These are phyloP conservation scores for Sternarchorhynchus goeldii DNA, from an alignment of 2,797 vertebrate species.

Conservation along the genomic window DNA sequence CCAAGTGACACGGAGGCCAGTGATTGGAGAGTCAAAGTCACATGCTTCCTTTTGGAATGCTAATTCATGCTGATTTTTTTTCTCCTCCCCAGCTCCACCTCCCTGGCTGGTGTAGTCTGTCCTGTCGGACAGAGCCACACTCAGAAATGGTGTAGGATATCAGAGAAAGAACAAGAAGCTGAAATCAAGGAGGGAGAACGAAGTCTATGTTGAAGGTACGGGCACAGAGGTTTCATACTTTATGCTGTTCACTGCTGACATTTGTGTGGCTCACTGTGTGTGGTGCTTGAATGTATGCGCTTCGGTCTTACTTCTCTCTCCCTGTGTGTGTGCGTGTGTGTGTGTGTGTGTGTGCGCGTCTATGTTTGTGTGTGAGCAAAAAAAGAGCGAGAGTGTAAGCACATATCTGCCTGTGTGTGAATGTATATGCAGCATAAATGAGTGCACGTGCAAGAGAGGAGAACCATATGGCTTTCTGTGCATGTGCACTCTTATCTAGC, in stretches of 20 bases:
- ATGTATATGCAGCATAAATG: slow-evolving; percentile 30
- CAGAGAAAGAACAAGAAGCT: slow-evolving; percentile 55
- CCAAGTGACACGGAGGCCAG: slow-evolving; percentile 27
- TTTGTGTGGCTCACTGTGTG: slow-evolving; percentile 3
- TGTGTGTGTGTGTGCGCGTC: not conserved
- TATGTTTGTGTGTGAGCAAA: slow-evolving; percentile 29
- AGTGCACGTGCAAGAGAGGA: slow-evolving; percentile 27
- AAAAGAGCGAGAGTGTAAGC: not conserved
- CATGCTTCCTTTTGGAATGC: slow-evolving; percentile 61
- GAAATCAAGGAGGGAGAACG: slow-evolving; percentile 49
- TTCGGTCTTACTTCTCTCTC: slow-evolving; percentile 15
- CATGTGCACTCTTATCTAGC: slow-evolving; percentile 22
- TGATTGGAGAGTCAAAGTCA: slow-evolving; percentile 59
- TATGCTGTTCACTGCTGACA: slow-evolving; percentile 26
- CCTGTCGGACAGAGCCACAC: slow-evolving; percentile 54
- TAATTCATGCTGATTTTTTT: slow-evolving; percentile 61
- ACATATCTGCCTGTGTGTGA: slow-evolving; percentile 15
- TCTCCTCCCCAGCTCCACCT: slow-evolving; percentile 53
- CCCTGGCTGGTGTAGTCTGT: slow-evolving; percentile 55
- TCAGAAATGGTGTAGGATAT: slow-evolving; percentile 64
- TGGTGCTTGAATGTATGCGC: not conserved
- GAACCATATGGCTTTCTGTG: slow-evolving; percentile 32
- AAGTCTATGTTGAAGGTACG: slow-evolving; percentile 55
- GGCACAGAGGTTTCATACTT: slow-evolving; percentile 46
- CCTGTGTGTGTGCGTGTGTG: slow-evolving; percentile 3